phyloP scores from a whole-genome alignment of 2,113 vertebrate genomes.

The Alaudala cheleensis region DNA sequence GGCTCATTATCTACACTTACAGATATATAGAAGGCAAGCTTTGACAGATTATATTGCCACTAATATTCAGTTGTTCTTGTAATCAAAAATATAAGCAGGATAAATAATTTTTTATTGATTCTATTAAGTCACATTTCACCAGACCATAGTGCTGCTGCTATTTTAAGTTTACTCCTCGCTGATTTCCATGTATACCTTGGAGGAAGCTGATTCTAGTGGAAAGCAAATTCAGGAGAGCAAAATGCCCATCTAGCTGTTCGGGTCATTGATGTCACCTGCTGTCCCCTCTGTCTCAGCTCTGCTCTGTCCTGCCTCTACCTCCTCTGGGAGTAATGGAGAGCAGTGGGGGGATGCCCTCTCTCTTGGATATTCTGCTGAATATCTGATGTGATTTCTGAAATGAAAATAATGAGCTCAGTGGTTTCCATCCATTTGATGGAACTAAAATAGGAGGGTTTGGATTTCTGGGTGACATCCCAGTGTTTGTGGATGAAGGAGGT shows the following conservation, averaged over 20 bases:
- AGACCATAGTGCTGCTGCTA: not conserved
- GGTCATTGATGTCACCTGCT: not conserved
- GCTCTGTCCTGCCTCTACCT: not conserved
- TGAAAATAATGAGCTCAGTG: not conserved
- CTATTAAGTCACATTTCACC: not conserved
- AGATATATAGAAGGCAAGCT: not conserved
- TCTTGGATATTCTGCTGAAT: not conserved
- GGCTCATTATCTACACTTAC: not conserved
- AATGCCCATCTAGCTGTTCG: rapidly evolving
- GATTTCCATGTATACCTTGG: not conserved
- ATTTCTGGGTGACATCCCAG: not conserved
- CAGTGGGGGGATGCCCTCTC: not conserved
- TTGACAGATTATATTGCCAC: not conserved
- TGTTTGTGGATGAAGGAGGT: not conserved
- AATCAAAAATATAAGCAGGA: not conserved
- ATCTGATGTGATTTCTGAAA: not conserved
- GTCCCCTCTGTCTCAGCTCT: not conserved
- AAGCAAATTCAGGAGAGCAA: not conserved
- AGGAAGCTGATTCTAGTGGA: not conserved
- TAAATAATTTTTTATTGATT: not conserved
- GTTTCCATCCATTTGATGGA: not conserved
- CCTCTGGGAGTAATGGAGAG: not conserved
- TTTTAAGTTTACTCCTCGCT: not conserved
- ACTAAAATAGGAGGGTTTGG: not conserved
- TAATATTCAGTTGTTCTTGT: not conserved